These are phyloP conservation scores for Phrynocephalus forsythii DNA, from an alignment of 2,797 vertebrate genomes.

Conservation along the genomic window DNA sequence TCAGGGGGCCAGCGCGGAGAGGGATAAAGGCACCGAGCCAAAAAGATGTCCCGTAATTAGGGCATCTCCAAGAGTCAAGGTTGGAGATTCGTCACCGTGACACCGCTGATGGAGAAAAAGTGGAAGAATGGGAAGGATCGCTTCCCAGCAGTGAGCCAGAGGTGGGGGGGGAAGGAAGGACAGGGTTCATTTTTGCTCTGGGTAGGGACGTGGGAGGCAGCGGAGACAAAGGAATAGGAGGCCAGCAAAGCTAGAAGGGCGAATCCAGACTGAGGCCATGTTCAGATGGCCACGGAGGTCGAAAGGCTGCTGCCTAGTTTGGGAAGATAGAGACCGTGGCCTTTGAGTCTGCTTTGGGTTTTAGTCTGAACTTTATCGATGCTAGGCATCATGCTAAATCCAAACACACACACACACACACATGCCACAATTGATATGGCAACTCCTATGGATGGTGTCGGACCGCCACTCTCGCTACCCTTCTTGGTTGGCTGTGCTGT, in stretches of 20 bases:
- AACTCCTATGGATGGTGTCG: no score
- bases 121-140: conserved; percentile 71
- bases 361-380: no score
- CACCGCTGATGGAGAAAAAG: conserved; percentile 74
- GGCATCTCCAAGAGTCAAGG: conserved; percentile 76
- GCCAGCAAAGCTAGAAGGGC: background rate
- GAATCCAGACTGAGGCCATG: background rate
- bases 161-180: conserved; percentile 35
- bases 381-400: no score
- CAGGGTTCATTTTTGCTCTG: conserved; percentile 43
- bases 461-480: no score
- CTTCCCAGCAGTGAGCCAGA: conserved; percentile 64
- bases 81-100: conserved; percentile 77
- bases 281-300: no score
- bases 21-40: conserved; percentile 75
- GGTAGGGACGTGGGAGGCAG: conserved; percentile 25
- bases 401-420: no score
- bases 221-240: background rate
- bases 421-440: no score
- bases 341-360: no score
- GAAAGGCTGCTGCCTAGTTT: background rate
- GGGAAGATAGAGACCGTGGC: background rate
- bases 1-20: conserved; percentile 65
- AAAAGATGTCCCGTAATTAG: conserved; percentile 78
- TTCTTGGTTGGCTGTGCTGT: no score